Evolutionary conservation across 2,113 vertebrate genomes (phyloP).

Genomic region (Edolisoma coerulescens): DNA sequence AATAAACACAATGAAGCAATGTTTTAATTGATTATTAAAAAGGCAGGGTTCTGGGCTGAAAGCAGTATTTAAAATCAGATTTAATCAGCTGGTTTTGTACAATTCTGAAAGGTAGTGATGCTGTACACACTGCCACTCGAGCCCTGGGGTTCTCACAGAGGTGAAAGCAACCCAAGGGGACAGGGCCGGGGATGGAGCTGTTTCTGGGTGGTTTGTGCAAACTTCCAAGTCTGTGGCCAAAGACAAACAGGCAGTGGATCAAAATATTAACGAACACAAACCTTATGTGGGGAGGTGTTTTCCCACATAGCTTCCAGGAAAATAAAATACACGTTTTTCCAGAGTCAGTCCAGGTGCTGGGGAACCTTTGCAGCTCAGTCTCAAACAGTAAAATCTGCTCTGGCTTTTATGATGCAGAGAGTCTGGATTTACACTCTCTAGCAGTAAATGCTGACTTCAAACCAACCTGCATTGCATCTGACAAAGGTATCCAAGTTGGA

Average conservation of each 20-base stretch:
- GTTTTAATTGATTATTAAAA: constrained; percentile 49
- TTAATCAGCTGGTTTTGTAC: constrained; percentile 32
- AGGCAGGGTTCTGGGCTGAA: constrained; percentile 17
- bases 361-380: neutral
- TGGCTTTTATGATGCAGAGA: neutral
- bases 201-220: neutral
- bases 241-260: neutral
- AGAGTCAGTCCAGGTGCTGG: neutral
- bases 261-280: neutral
- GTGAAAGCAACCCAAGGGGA: neutral
- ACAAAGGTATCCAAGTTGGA: neutral
- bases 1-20: constrained; percentile 39
- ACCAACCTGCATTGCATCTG: neutral
- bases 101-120: constrained; percentile 4
- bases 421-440: neutral
- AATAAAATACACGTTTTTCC: neutral
- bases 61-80: constrained; percentile 39
- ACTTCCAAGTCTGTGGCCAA: neutral
- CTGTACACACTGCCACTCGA: neutral
- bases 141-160: neutral
- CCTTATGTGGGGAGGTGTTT: neutral
- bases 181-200: neutral
- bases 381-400: neutral
- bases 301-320: neutral
- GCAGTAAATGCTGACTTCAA: neutral